Evolutionary conservation across 2,113 vertebrate species (phyloP), one percentile per base, ranked within the genome.

Genomic region (Octodon degus): DNA sequence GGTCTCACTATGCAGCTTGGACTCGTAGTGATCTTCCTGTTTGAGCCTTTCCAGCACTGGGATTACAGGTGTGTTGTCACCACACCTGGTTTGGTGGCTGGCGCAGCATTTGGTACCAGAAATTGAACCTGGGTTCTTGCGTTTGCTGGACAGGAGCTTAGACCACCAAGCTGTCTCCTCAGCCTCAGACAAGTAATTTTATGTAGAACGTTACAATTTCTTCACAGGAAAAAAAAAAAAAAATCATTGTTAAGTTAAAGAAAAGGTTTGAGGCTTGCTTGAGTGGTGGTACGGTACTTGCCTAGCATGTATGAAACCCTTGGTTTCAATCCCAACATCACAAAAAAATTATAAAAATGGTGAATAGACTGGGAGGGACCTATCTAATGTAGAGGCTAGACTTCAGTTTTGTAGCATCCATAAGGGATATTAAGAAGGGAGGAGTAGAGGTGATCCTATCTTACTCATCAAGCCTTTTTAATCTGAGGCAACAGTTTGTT

Each of bases 181-280:
- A 53, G 12, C 50, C 13, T 12, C 22, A 27, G 90, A n/a, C 43
- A 86, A 60, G 47, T 95, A 70, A 72, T 60, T 95, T 95, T 92
- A 25, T 50, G 32, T 83, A 43, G 19, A 63, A 88, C 32, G 12
- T 62, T 89, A 17, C 30, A 13, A 12, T 86, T 94, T 94, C 30
- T 74, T 84, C 47, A 55, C 47, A 90, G 53, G n/a, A n/a, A 65
- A 95, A 95, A 96, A n/a, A 86, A 87, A 60, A 95, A 97, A 84
- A 43, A 16, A 34, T 90, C 12, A 10, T 8, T 90, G 37, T 86
- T 63, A 40, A 81, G 47, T 93, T 93, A 14, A 85, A 43, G 30
- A 83, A 84, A 27, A 84, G 12, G 25, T 7, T 63, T 63, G 60
- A 16, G 34, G 32, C 70, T 7, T 86, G 67, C 24, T 34, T 70